phyloP scores from a whole-genome alignment of 2,797 vertebrate genomes.

The Melanotaenia boesemani region DNA sequence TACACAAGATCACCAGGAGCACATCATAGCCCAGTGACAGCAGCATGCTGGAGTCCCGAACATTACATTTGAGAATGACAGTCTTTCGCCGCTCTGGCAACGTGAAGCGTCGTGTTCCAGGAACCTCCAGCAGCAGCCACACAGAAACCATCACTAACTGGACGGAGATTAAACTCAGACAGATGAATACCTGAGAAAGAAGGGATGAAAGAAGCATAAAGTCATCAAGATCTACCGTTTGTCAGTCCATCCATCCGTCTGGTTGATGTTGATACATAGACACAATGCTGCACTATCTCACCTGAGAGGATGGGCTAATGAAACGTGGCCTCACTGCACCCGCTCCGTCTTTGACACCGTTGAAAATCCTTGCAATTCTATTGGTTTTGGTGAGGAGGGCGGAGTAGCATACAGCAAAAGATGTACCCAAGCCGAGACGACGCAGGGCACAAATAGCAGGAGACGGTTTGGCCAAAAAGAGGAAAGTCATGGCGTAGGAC shows the following conservation, averaged over 20 bases:
- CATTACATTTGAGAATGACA: slow-evolving; percentile 97
- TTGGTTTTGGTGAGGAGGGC: slow-evolving; percentile 99
- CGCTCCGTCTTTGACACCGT: slow-evolving; percentile 92
- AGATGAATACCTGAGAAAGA: slow-evolving; percentile 90
- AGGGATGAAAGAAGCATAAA: slow-evolving; percentile 4
- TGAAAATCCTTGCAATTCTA: slow-evolving; percentile 97
- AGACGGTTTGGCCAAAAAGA: slow-evolving; percentile 97
- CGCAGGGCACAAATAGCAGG: slow-evolving; percentile 94
- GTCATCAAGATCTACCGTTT: slow-evolving; percentile 27
- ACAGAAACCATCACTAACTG: slow-evolving; percentile 94
- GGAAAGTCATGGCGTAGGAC: slow-evolving; percentile 98
- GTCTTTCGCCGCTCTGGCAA: slow-evolving; percentile 94
- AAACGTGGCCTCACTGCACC: slow-evolving; percentile 93
- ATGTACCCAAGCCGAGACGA: slow-evolving; percentile 93
- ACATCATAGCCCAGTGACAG: slow-evolving; percentile 96
- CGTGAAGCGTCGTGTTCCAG: slow-evolving; percentile 93
- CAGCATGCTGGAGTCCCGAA: slow-evolving; percentile 97
- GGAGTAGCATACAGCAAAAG: slow-evolving; percentile 97
- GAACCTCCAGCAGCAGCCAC: slow-evolving; percentile 95
- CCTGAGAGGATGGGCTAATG: slow-evolving; percentile 97
- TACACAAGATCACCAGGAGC: slow-evolving; percentile 96
- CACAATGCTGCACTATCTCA: slow-evolving; percentile 46
- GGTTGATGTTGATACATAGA: slow-evolving; percentile 47
- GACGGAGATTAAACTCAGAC: slow-evolving; percentile 94
- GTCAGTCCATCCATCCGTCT: slow-evolving; percentile 40